Evolutionary conservation across 1,140 invertebrate species (phyloP), one percentile per base, ranked within the genome.

Genomic region (Orius laevigatus): DNA sequence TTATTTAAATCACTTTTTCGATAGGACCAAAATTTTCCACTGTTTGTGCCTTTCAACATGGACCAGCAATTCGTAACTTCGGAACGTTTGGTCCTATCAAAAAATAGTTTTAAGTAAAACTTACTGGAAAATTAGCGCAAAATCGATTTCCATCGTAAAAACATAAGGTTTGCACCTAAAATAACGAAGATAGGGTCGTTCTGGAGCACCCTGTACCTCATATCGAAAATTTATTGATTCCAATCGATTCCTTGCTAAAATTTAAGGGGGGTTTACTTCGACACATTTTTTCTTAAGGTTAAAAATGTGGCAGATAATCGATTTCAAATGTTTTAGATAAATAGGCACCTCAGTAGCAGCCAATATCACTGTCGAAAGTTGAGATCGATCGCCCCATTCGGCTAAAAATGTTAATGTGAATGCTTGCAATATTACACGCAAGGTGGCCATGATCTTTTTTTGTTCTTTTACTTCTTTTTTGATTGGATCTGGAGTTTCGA

Each of bases 341-440:
- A 43, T 6, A 18, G 19, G 10, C 19, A 50, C 49, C 34, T 52
- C 83, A 60, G 86, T 71, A 1, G 91, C 89, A 16, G 86, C 90
- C 39, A 98, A 70, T 60, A 98, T 84, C 55, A 98, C 94, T 0
- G 94, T 98, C 2, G 92, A 88, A 31, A 99, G 69, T 63, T 99
- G 95, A 34, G 90, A 95, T 57, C 95, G 72, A 69, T 98, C 95
- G 6, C 95, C 95, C 94, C 94, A 99, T 70, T 99, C 95, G 10
- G 94, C 95, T 39, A 98, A 66, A 70, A 98, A 97, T 2, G 93
- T 98, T 61, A 98, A 73, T 0, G 89, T 88, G 57, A 97, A 92
- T 11, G 94, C 80, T 68, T 97, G 87, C 4, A 95, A 64, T 50
- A 93, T 79, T 50, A 92, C 79, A 49, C 81, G 75, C 61, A 55